phyloP scores from a whole-genome alignment of 2,797 vertebrate species.

The Antennarius maculatus region DNA sequence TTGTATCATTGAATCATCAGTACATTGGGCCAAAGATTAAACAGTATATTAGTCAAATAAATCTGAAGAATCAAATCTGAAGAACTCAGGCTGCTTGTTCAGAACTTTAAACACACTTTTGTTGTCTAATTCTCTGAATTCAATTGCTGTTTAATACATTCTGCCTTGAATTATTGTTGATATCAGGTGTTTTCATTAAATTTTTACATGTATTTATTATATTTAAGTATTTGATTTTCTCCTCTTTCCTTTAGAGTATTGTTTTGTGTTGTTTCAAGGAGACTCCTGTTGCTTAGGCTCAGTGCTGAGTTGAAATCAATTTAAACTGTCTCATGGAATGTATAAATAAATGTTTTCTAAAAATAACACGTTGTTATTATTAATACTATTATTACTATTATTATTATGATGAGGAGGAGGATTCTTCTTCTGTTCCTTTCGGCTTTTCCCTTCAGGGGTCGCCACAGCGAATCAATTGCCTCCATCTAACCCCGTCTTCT shows the following conservation, averaged over 20 bases:
- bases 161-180: slow-evolving; percentile 15
- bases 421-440: too few relatives aligned
- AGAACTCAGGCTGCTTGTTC: slow-evolving; percentile 14
- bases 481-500: too few relatives aligned
- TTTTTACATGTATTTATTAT: slow-evolving; percentile 60
- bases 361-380: neutral
- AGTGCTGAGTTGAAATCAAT: slow-evolving; percentile 7
- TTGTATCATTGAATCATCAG: neutral
- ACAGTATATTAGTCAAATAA: neutral
- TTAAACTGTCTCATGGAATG: slow-evolving; percentile 21
- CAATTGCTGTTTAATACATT: slow-evolving; percentile 8
- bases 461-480: too few relatives aligned
- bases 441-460: too few relatives aligned
- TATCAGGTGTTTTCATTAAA: slow-evolving; percentile 7
- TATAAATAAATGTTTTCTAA: slow-evolving; percentile 13
- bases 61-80: neutral
- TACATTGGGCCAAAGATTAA: neutral
- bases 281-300: neutral
- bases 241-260: slow-evolving; percentile 1
- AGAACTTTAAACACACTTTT: neutral
- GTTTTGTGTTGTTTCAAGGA: slow-evolving; percentile 2
- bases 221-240: slow-evolving; percentile 48
- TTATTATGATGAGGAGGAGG: too few relatives aligned
- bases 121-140: neutral
- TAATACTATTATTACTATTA: neutral